phyloP scores from a whole-genome alignment of 30 jellyfish, hydroid and myxozoan genomes.

The Chrysaora quinquecirrha region DNA sequence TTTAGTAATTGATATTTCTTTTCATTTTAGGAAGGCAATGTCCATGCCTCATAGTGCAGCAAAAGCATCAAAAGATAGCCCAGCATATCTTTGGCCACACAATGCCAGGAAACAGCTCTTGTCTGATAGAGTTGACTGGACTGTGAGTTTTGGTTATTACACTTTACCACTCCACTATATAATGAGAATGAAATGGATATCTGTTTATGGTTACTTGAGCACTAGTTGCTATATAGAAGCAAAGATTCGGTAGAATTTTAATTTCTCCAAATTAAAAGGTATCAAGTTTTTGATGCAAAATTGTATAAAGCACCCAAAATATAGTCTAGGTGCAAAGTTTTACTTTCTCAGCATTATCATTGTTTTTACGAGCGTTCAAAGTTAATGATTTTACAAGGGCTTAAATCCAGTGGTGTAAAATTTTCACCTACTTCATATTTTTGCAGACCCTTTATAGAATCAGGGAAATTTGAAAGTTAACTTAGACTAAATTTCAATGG shows the following conservation, averaged over 20 bases:
- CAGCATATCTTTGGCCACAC: slow-evolving; percentile 60
- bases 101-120: slow-evolving; percentile 56
- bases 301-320: too few relatives aligned
- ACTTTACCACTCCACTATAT: too few relatives aligned
- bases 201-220: neutral
- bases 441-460: too few relatives aligned
- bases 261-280: too few relatives aligned
- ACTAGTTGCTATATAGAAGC: neutral
- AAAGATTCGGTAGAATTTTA: neutral
- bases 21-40: slow-evolving; percentile 90
- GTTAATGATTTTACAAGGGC: too few relatives aligned
- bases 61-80: slow-evolving; percentile 8
- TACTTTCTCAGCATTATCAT: neutral
- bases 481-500: too few relatives aligned
- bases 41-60: slow-evolving; percentile 83
- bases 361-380: neutral
- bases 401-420: neutral
- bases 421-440: neutral
- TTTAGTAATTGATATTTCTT: too few relatives aligned
- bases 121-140: slow-evolving; percentile 91
- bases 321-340: too few relatives aligned
- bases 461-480: too few relatives aligned
- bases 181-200: too few relatives aligned
- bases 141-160: slow-evolving; percentile 79
- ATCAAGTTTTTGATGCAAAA: too few relatives aligned